Evolutionary conservation across 2,888 invertebrate species (phyloP), one percentile per base, ranked within the genome.

Genomic region (Dascillus cervinus): DNA sequence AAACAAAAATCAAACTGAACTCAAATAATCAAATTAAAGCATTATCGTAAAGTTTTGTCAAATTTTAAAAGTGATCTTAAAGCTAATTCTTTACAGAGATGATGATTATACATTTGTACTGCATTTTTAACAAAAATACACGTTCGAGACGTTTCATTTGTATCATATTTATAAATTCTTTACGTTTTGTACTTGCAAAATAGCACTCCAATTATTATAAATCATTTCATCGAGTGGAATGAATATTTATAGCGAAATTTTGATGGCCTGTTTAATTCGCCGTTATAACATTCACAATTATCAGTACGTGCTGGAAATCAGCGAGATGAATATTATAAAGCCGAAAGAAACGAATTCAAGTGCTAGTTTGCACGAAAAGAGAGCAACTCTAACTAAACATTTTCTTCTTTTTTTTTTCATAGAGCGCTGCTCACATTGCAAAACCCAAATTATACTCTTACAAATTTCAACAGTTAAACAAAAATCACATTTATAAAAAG

Each of bases 61-160:
- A 17, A 4, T 6, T 17, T 6, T 6, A 17, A 17, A 17, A 17
- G 8, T 17, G 17, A 17, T 17, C 17, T 17, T 17, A 17, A 17
- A 17, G 17, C 5, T 8, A 17, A 6, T 17, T 39, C 33, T 33
- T 39, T 45, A 43, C 27, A 41, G 31, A 32, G 32, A 42, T 32
- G 43, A 40, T 47, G 47, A 48, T 48, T 51, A 48, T 43, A 49
- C 40, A 41, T 55, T 62, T 64, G 63, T 64, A 64, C 63, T 64
- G 55, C 52, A 48, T 57, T n/a, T n/a, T 60, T 62, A 62, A 61
- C 55, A 62, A 62, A 62, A 61, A 60, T 59, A 60, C 55, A 55
- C 57, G 58, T 50, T 58, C 30, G 49, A 49, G 55, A 57, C 56
- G 57, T 51, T 37, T 45, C 45, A 40, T 41, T 38, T 42, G 37